Percentiles rank a stretch among this genome's conserved stretches.
phyloP scores from a whole-genome alignment of 2,113 vertebrate species.

The Corythornis vintsioides region DNA sequence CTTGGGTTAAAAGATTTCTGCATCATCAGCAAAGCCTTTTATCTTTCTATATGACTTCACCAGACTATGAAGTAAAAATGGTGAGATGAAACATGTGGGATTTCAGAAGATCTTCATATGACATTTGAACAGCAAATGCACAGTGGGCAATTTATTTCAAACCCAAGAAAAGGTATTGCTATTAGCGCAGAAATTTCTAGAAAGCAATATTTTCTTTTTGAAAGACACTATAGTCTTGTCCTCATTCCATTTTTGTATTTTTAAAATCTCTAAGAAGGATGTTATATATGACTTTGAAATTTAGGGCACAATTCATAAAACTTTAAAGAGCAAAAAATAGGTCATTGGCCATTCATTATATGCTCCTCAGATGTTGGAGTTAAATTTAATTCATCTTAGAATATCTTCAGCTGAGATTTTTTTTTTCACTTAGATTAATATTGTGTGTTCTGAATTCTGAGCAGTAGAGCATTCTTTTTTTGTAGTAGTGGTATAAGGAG shows the following conservation, averaged over 20 bases:
- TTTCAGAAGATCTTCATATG: slow-evolving; percentile 38
- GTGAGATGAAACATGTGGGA: neutral
- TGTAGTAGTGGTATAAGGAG: neutral
- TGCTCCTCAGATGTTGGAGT: neutral
- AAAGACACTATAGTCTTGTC: slow-evolving; percentile 4
- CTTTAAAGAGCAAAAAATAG: slow-evolving; percentile 43
- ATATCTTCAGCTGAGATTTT: neutral
- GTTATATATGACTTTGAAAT: slow-evolving; percentile 1
- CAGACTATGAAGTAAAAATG: slow-evolving; percentile 1
- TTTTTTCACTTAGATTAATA: neutral
- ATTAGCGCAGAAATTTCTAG: slow-evolving; percentile 22
- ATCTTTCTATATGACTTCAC: neutral
- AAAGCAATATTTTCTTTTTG: slow-evolving; percentile 1
- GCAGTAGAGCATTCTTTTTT: neutral
- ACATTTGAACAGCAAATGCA: slow-evolving; percentile 25
- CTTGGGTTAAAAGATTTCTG: neutral
- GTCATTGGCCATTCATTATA: slow-evolving; percentile 25
- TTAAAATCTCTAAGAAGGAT: slow-evolving; percentile 8
- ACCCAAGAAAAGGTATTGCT: neutral
- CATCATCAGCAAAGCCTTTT: neutral
- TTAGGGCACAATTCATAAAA: slow-evolving; percentile 26
- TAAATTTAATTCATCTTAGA: slow-evolving; percentile 16
- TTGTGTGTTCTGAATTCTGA: neutral
- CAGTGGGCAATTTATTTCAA: neutral
- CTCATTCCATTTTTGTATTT: slow-evolving; percentile 27